phyloP scores from a whole-genome alignment of 2,113 vertebrate genomes.

The Osmerus mordax region DNA sequence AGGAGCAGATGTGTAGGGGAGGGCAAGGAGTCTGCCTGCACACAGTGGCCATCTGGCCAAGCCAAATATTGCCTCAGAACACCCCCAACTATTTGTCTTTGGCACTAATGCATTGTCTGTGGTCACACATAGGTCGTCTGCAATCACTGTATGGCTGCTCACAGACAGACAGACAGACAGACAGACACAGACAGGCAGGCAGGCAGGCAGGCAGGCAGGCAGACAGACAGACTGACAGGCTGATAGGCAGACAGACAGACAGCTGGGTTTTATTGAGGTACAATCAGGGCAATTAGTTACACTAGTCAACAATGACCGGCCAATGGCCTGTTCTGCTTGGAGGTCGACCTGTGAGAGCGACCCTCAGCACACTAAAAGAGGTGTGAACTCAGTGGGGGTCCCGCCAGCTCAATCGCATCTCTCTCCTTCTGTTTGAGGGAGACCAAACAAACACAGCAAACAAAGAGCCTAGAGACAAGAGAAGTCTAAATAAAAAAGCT shows the following conservation, averaged over 20 bases:
- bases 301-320: slow-evolving; percentile 72
- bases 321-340: slow-evolving; percentile 22
- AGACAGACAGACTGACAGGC: slow-evolving; percentile 5
- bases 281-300: slow-evolving; percentile 73
- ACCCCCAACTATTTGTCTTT: slow-evolving; percentile 75
- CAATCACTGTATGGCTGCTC: slow-evolving; percentile 57
- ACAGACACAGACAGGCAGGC: not conserved
- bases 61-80: slow-evolving; percentile 77
- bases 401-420: slow-evolving; percentile 65
- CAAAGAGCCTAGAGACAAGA: slow-evolving; percentile 40
- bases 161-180: slow-evolving; percentile 14
- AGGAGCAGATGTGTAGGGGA: slow-evolving; percentile 72
- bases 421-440: slow-evolving; percentile 68
- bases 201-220: slow-evolving; percentile 8
- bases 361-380: slow-evolving; percentile 65
- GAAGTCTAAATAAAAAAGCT: slow-evolving; percentile 45
- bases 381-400: slow-evolving; percentile 67
- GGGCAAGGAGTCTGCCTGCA: slow-evolving; percentile 68
- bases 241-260: slow-evolving; percentile 15
- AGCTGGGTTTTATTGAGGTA: slow-evolving; percentile 69
- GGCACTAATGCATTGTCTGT: slow-evolving; percentile 71
- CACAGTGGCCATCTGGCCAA: slow-evolving; percentile 77
- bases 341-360: slow-evolving; percentile 12
- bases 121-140: slow-evolving; percentile 75
- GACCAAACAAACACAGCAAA: slow-evolving; percentile 69